phyloP scores from a whole-genome alignment of 2,888 invertebrate species.

The Lomographa bimaculata region DNA sequence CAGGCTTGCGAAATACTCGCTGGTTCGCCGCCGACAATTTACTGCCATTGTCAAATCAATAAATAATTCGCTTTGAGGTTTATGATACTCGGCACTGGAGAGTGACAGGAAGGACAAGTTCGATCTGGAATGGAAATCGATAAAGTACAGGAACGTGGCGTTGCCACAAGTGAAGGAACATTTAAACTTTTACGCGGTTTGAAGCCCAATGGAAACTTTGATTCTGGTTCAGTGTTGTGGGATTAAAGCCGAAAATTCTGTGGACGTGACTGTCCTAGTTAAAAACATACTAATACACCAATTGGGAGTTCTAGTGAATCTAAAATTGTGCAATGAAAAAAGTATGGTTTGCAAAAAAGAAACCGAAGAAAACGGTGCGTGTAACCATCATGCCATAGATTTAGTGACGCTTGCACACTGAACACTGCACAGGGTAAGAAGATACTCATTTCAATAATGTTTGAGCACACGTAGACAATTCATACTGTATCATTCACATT shows the following conservation, averaged over 20 bases:
- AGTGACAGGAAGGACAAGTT: slow-evolving; percentile 27
- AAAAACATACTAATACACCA: no score
- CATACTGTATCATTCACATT: no score
- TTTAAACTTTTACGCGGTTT: neutral
- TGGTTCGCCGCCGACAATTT: slow-evolving; percentile 47
- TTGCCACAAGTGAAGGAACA: slow-evolving; percentile 2
- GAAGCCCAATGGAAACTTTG: neutral
- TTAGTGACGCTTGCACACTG: slow-evolving; percentile 50
- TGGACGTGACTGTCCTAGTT: neutral
- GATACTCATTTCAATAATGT: slow-evolving; percentile 1
- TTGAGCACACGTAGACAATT: no score
- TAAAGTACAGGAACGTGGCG: slow-evolving; percentile 12
- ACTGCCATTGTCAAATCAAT: slow-evolving; percentile 26
- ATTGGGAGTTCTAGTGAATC: neutral
- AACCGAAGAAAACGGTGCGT: slow-evolving; percentile 70
- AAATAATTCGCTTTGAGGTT: slow-evolving; percentile 28
- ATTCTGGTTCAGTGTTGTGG: neutral
- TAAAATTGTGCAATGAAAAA: slow-evolving; percentile 59
- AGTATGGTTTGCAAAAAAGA: slow-evolving; percentile 61
- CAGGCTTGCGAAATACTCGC: slow-evolving; percentile 68
- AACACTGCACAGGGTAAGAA: slow-evolving; percentile 50
- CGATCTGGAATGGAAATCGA: slow-evolving; percentile 15
- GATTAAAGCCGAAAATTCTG: no score
- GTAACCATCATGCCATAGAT: slow-evolving; percentile 40
- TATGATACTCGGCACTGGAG: slow-evolving; percentile 23